These are phyloP conservation scores for Microcaecilia unicolor DNA, from an alignment of 2,797 vertebrate genomes.

Conservation along the genomic window DNA sequence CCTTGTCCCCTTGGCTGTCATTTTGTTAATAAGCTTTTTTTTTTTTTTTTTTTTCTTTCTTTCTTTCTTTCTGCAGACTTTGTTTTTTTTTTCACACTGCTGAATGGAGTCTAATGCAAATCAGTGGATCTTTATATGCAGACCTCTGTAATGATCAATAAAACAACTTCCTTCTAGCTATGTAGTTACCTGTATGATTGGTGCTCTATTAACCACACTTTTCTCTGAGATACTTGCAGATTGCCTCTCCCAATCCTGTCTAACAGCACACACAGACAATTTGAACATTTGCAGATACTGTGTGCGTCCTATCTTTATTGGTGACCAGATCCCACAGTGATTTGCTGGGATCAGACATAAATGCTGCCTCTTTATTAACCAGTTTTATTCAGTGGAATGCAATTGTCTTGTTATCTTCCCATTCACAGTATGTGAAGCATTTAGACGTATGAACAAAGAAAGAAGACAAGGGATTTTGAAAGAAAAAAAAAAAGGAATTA, in stretches of 20 bases:
- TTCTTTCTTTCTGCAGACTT: too few relatives aligned
- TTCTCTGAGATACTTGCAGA: slow-evolving; percentile 27
- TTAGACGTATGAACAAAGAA: slow-evolving; percentile 9
- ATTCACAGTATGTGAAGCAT: slow-evolving; percentile 16
- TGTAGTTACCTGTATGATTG: background rate
- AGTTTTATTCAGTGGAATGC: slow-evolving; percentile 24
- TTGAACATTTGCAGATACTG: slow-evolving; percentile 21
- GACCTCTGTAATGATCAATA: too few relatives aligned
- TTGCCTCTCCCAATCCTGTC: slow-evolving; percentile 24
- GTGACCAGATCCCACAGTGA: slow-evolving; percentile 17
- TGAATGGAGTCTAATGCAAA: too few relatives aligned
- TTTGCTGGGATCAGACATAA: slow-evolving; percentile 23
- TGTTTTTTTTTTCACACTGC: too few relatives aligned
- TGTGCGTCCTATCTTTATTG: background rate
- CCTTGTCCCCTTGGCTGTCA: too few relatives aligned
- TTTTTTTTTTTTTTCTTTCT: too few relatives aligned
- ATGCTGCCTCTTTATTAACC: slow-evolving; percentile 25
- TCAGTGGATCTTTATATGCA: too few relatives aligned
- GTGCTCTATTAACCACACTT: background rate
- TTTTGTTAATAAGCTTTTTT: too few relatives aligned
- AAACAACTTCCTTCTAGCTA: background rate
- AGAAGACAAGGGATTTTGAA: background rate
- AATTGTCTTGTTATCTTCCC: slow-evolving; percentile 20
- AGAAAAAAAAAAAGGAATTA: slow-evolving; percentile 2
- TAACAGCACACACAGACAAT: slow-evolving; percentile 14